Percentiles rank a stretch among this genome's conserved stretches.
These are phyloP conservation scores for Grallaria varia DNA, from an alignment of 2,113 vertebrate species.

Conservation along the genomic window DNA sequence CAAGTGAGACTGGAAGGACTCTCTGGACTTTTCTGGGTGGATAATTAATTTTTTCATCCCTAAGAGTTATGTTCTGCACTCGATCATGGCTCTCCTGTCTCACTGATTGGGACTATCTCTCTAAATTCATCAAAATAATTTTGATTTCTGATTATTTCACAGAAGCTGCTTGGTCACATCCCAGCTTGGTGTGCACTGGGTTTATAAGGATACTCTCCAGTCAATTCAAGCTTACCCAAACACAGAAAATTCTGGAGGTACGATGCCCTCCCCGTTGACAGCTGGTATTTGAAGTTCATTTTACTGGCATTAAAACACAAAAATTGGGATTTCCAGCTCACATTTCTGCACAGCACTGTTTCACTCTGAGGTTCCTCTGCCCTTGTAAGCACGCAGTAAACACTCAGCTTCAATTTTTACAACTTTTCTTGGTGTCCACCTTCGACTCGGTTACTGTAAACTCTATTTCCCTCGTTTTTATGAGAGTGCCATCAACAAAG, in stretches of 20 bases:
- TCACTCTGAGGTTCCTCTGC: not conserved
- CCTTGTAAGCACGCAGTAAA: not conserved
- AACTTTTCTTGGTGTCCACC: not conserved
- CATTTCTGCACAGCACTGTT: rapidly evolving
- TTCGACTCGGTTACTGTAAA: not conserved
- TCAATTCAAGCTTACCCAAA: not conserved
- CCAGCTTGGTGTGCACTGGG: rapidly evolving
- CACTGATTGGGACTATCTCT: not conserved
- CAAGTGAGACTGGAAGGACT: not conserved
- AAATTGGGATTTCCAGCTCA: not conserved
- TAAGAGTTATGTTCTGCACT: not conserved
- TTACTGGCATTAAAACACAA: not conserved
- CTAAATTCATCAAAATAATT: not conserved
- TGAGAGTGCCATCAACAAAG: not conserved
- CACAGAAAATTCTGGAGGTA: rapidly evolving
- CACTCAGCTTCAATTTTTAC: not conserved
- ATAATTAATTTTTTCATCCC: not conserved
- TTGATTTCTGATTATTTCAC: not conserved
- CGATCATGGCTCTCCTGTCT: not conserved
- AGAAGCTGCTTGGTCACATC: not conserved
- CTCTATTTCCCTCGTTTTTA: conserved; percentile 2
- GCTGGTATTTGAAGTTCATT: not conserved
- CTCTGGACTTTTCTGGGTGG: not conserved
- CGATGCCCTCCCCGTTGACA: not conserved
- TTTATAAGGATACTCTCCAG: not conserved